Base-by-base conservation (phyloP, 2,888 invertebrate species). In the Eilema depressum region DNA sequence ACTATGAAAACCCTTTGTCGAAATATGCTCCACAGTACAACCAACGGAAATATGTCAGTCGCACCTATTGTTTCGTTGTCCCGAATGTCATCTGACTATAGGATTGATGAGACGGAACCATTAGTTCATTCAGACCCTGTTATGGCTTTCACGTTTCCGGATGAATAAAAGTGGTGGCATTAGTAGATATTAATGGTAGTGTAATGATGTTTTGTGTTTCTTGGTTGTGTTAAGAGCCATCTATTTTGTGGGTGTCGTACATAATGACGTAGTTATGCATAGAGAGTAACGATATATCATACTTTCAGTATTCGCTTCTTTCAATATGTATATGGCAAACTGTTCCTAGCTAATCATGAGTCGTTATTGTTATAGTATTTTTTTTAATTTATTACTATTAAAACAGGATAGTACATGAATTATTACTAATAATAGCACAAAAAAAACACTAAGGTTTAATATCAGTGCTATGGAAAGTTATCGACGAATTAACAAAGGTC, bases 31-130 rank as follows among this genome's bases (percentile, higher is more conserved):
- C 23, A 20, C 20, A 23, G 70, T 63, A 64, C 64, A 30, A 66
- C 61, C 70, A 61, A 68, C 67, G 71, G 74, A 79, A 79, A 79
- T 79, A 75, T 73, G 75, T 76, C 79, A 75, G 71, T 62, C 41
- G 66, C 25, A 70, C 59, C 79, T 72, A 77, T 81, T 81, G 77
- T 81, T 77, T 81, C 66, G 68, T 66, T 73, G 75, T 80, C 71
- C 71, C 72, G 66, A 71, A 66, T 70, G 71, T 69, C 79, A 77
- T 69, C 70, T 66, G 74, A 80, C 78, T 75, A 75, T 73, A 72
- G 76, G 74, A 79, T 81, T 81, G 81, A 81, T 79, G 79, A 66
- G 65, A 47, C 65, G 61, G 57, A 62, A 68, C 68, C 65, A 71
- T 71, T 71, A 68, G 61, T 67, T 61, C 26, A 26, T 68, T 68